Evolutionary conservation across 1,140 invertebrate genomes (phyloP).

Genomic region (Drosophila pectinifera): DNA sequence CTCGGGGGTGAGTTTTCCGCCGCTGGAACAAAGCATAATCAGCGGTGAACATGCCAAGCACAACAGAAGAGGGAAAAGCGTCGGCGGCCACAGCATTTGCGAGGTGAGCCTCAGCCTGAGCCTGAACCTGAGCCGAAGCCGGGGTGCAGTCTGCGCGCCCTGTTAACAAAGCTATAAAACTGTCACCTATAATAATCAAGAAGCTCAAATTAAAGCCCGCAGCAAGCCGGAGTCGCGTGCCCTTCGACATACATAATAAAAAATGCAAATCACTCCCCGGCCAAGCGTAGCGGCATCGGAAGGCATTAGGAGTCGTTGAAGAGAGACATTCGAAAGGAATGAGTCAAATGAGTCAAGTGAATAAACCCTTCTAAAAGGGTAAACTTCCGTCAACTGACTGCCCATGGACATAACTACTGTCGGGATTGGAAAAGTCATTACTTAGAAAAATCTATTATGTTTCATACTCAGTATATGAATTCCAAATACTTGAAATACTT

Average conservation of each 20-base stretch:
- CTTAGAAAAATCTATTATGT: not conserved
- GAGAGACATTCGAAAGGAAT: too few relatives aligned
- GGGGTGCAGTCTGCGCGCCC: slow-evolving; percentile 26
- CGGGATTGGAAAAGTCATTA: not conserved
- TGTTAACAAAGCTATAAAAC: slow-evolving; percentile 83
- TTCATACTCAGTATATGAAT: too few relatives aligned
- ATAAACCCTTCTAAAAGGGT: not conserved
- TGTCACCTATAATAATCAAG: slow-evolving; percentile 71
- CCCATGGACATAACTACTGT: not conserved
- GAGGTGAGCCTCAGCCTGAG: too few relatives aligned
- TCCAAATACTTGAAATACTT: too few relatives aligned
- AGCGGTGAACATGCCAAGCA: slow-evolving; percentile 80
- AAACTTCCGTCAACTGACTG: not conserved
- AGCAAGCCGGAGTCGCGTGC: slow-evolving; percentile 48
- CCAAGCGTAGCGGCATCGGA: slow-evolving; percentile 10
- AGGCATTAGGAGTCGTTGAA: slow-evolving; percentile 2
- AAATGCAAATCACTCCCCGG: slow-evolving; percentile 28
- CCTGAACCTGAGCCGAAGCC: not conserved
- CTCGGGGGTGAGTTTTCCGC: slow-evolving; percentile 63
- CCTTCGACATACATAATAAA: slow-evolving; percentile 35
- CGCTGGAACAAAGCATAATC: slow-evolving; percentile 72
- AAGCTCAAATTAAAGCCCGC: slow-evolving; percentile 30
- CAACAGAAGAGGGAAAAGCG: slow-evolving; percentile 60
- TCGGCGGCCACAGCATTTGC: slow-evolving; percentile 12
- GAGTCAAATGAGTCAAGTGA: not conserved